Evolutionary conservation across 37 sponge, comb jelly and placozoan genomes (phyloP), one percentile per base, ranked within the genome.

Genomic region (Halisarca cf. caerulea): DNA sequence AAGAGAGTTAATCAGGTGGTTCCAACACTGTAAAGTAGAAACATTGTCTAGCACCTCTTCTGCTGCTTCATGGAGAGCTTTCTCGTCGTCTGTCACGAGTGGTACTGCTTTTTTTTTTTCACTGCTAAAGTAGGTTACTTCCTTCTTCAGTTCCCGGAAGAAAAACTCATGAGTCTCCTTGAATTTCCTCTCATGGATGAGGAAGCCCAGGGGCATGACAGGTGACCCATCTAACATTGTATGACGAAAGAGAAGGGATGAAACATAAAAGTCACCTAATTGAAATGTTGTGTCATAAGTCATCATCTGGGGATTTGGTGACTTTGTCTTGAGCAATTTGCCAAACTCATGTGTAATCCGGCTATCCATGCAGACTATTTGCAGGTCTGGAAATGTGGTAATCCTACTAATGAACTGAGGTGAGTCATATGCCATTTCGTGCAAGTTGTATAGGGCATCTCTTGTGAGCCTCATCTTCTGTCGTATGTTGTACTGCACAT

Each of bases 241-340:
- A 53, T 86, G 62, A 0, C 86, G 47, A 62, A 86, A 86, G n/a
- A 74, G 58, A 2, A 79, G 80, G 27, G 77, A 14, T 23, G 86
- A 86, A 39, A 86, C 80, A 62, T 86, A 86, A 38, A 86, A 86
- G 59, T 86, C 80, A 30, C 86, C 86, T 33, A 86, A 44, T 43
- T 86, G 79, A 40, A 86, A 86, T 24, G 80, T 86, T 9, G 86
- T 86, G 69, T 86, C 86, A 38, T 86, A 86, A 18, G 80, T 47
- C 53, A 78, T 59, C 60, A 59, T 59, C 60, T 59, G 60, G 7
- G 60, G 86, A 5, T 9, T 35, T 0, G 80, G 24, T n/a, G 86
- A 58, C 5, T 82, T 20, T 25, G 80, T 24, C 0, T 33, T 25
- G 23, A 88, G 66, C 32, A 88, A 9, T 39, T 47, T 53, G 41